Evolutionary conservation across 2,113 vertebrate species (phyloP).

Genomic region (Dasyprocta punctata): DNA sequence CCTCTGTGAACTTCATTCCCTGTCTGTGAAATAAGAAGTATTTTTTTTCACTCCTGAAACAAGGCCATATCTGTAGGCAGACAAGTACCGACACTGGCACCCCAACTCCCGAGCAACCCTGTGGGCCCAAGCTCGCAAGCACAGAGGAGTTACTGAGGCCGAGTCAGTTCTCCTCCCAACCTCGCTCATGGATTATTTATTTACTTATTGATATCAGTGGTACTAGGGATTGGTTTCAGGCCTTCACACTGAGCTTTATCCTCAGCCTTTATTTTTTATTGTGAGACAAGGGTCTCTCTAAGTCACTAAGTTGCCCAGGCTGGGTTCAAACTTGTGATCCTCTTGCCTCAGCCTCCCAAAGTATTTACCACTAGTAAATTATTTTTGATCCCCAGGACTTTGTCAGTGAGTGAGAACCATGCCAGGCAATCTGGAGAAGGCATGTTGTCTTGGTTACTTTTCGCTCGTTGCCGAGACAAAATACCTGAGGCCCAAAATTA

Average conservation of each 20-base stretch:
- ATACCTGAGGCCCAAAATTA: no score
- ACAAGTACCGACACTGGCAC: fast-evolving
- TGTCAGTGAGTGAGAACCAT: slow-evolving; percentile 49
- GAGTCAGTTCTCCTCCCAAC: not conserved
- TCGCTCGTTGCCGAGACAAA: no score
- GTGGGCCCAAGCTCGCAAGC: fast-evolving
- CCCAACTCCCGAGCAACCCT: not conserved
- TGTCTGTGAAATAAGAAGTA: not conserved
- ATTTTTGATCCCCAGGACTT: slow-evolving; percentile 51
- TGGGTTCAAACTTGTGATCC: not conserved
- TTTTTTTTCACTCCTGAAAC: not conserved
- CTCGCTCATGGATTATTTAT: not conserved
- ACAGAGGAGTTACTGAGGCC: not conserved
- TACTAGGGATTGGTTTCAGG: not conserved
- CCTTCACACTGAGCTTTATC: not conserved
- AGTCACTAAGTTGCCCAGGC: not conserved
- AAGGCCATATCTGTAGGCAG: not conserved
- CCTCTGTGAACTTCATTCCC: not conserved
- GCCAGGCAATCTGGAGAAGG: slow-evolving; percentile 85
- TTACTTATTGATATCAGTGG: not conserved
- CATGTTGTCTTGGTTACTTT: no score
- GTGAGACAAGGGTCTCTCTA: not conserved
- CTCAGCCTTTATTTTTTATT: not conserved
- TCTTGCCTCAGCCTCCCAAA: not conserved
- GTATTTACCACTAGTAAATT: not conserved